phyloP scores from a whole-genome alignment of 2,113 vertebrate genomes.

The Perca schrenkii region DNA sequence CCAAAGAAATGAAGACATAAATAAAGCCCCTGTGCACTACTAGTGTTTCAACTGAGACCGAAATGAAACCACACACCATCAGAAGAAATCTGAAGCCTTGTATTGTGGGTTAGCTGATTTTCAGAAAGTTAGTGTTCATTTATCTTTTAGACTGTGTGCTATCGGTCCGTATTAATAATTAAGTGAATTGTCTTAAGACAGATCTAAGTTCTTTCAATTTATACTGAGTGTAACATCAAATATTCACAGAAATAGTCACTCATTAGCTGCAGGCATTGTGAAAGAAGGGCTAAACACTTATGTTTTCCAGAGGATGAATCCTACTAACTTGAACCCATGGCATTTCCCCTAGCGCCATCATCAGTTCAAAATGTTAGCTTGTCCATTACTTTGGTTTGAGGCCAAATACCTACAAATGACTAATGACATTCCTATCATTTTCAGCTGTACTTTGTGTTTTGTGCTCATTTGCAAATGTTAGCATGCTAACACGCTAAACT shows the following conservation, averaged over 20 bases:
- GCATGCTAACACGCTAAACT: not conserved
- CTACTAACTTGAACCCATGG: not conserved
- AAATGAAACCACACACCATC: slow-evolving; percentile 11
- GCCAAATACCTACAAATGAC: not conserved
- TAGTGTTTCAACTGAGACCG: not conserved
- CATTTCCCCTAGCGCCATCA: not conserved
- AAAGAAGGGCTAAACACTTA: not conserved
- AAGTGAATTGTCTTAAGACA: not conserved
- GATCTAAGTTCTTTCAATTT: not conserved
- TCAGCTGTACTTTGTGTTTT: not conserved
- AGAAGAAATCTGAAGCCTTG: not conserved
- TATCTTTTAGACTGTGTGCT: slow-evolving; percentile 1
- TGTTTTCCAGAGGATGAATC: not conserved
- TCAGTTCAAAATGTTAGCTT: not conserved
- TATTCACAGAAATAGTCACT: not conserved
- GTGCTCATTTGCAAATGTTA: not conserved
- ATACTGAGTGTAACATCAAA: not conserved
- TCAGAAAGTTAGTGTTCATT: not conserved
- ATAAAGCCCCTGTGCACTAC: slow-evolving; percentile 2
- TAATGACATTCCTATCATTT: not conserved
- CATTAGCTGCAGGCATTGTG: not conserved
- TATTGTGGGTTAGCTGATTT: slow-evolving; percentile 7
- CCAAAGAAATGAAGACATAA: slow-evolving; percentile 29
- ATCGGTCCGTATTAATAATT: not conserved
- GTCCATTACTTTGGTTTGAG: not conserved